phyloP scores from a whole-genome alignment of 2,888 invertebrate species.

The Drosophila quinaria region DNA sequence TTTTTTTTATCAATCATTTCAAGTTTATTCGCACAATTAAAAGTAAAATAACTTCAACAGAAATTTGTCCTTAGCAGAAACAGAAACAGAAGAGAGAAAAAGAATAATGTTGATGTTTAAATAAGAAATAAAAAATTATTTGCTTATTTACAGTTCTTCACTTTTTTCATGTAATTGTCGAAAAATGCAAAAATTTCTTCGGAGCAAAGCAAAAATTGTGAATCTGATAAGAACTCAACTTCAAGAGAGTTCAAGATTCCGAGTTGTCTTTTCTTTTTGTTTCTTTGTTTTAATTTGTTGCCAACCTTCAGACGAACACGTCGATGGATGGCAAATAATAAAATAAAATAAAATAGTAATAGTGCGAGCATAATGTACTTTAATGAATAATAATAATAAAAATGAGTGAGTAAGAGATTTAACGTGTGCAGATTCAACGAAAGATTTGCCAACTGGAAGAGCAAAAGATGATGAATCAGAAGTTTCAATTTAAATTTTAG shows the following conservation, averaged over 20 bases:
- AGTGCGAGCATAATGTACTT: conserved; percentile 4
- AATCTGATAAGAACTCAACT: conserved; percentile 40
- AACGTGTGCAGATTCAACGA: conserved; percentile 15
- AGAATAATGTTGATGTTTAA: not conserved
- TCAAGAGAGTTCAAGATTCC: not conserved
- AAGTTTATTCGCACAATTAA: too few relatives aligned
- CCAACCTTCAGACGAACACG: conserved; percentile 48
- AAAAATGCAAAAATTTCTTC: conserved; percentile 29
- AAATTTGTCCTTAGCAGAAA: not conserved
- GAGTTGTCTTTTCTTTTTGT: not conserved
- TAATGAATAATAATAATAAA: conserved; percentile 12
- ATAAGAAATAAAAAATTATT: conserved; percentile 9
- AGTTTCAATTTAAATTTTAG: not conserved
- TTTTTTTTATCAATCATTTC: too few relatives aligned
- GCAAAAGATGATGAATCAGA: conserved; percentile 28
- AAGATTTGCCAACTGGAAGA: conserved; percentile 22
- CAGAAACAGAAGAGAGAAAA: not conserved
- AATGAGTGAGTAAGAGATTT: not conserved
- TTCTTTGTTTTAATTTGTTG: not conserved
- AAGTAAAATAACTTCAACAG: not conserved
- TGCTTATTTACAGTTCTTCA: not conserved
- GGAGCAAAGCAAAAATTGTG: conserved; percentile 9
- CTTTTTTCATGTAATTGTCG: conserved; percentile 8
- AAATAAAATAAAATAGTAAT: conserved; percentile 11
- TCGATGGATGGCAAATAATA: conserved; percentile 19